Base-by-base conservation (phyloP, 2,888 invertebrate genomes). In the Leptothorax acervorum region DNA sequence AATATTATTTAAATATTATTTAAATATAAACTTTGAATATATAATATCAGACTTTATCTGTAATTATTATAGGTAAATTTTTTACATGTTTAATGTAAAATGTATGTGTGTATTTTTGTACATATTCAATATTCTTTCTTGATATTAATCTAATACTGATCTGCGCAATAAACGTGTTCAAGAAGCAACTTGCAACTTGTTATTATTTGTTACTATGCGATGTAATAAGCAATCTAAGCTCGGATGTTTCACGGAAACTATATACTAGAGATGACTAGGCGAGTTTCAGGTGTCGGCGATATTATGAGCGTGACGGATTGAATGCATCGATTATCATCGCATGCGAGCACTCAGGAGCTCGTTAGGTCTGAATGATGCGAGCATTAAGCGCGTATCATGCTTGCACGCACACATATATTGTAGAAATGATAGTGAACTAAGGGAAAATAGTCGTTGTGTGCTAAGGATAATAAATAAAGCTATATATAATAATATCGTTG, bases 261-360 rank as follows among this genome's bases (percentile, higher is more conserved):
- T 60, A 15, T 60, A 15, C 57, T 51, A 65, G 73, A 57, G 73
- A 57, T 73, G 57, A 73, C 51, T 76, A 60, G 73, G 31, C 60
- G 60, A 23, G 60, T 81, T 81, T 81, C 60, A 71, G 73, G 12
- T 81, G 60, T 73, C 71, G 79, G 51, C 73, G 60, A 81, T 81
- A 81, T 73, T 81, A 81, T 73, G 79, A 81, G 79, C 65, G 65
- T 70, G 83, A 78, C 75, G 55, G 82, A 62, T 79, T 85, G 81
- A 87, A 87, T 74, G 83, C 87, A 86, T 87, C 85, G 75, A 87
- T 86, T 86, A 83, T 78, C 71, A 45, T 84, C 82, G 79, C 74
- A 75, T 48, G 60, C 70, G 48, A 79, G 70, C 71, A 79, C 79
- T 79, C 79, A 60, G 57, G 70, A 79, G 79, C 70, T 79, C 79